Conservation (phyloP, 2,888 invertebrate genomes). For the Macaria liturata region DNA sequence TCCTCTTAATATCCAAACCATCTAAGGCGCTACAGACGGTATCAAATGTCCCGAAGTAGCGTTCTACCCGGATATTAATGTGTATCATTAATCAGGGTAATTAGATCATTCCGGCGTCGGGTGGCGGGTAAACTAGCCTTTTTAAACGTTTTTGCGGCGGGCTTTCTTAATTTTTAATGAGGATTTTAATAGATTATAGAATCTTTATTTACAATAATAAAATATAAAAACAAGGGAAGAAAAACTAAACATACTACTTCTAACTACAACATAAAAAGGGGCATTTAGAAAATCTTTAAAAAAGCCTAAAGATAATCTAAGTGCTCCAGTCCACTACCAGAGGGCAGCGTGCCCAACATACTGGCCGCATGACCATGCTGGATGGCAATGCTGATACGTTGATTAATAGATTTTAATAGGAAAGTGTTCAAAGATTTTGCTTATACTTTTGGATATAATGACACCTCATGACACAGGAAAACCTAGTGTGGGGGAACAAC, state of each 20-base stretch:
- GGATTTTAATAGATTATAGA: neutral
- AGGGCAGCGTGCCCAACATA: too few relatives aligned
- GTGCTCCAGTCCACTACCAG: too few relatives aligned
- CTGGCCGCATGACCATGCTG: too few relatives aligned
- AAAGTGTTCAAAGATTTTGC: neutral
- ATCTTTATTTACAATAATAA: too few relatives aligned
- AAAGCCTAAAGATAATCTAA: too few relatives aligned
- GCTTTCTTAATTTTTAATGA: constrained; percentile 17
- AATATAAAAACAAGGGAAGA: too few relatives aligned
- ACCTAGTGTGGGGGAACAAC: too few relatives aligned
- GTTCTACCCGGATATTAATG: constrained; percentile 75
- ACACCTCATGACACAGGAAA: too few relatives aligned
- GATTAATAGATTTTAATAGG: neutral
- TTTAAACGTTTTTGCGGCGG: constrained; percentile 20
- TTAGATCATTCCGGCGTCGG: constrained; percentile 78
- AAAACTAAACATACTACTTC: too few relatives aligned
- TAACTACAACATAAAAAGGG: too few relatives aligned
- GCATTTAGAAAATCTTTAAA: too few relatives aligned
- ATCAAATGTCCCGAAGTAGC: constrained; percentile 36
- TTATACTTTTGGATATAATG: too few relatives aligned
- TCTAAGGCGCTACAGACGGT: constrained; percentile 26
- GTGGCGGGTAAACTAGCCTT: constrained; percentile 62
- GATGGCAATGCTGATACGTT: neutral
- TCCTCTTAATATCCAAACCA: neutral
- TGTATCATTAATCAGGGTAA: constrained; percentile 77